Conservation (phyloP, 2,888 invertebrate species). For the Ennomos fuscantarius region DNA sequence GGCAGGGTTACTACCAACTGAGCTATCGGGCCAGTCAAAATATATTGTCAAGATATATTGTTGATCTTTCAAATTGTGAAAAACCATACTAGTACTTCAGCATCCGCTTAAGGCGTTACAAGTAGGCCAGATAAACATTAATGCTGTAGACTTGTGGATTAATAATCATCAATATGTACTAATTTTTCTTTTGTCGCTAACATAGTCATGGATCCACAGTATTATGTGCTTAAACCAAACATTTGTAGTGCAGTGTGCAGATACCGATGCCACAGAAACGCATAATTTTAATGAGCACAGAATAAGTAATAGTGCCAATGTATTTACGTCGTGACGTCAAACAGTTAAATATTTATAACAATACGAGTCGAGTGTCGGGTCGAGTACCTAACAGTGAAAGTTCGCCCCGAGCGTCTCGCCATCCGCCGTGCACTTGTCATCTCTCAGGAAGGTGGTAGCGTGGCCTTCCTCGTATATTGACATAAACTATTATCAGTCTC, state of each 20-base stretch:
- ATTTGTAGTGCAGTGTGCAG: background rate
- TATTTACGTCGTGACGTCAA: background rate
- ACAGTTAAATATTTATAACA: conserved; percentile 55
- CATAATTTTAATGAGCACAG: background rate
- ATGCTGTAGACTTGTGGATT: no score
- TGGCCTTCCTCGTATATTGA: conserved; percentile 3
- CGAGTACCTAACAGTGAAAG: conserved; percentile 67
- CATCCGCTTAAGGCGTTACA: no score
- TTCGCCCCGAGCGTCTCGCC: conserved; percentile 42
- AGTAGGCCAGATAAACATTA: no score
- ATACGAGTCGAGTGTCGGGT: background rate
- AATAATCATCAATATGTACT: background rate
- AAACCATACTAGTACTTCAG: no score
- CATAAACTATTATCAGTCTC: conserved; percentile 8
- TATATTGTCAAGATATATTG: no score
- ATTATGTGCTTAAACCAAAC: conserved; percentile 2
- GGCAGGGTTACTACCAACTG: no score
- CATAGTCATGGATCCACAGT: background rate
- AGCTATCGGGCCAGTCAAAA: no score
- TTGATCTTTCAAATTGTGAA: no score
- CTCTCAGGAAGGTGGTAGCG: background rate
- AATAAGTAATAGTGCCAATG: no score
- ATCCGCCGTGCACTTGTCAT: background rate
- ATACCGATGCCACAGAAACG: background rate
- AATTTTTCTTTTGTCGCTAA: background rate